Percentiles rank a stretch among this genome's conserved stretches.
Conservation (phyloP, 2,888 invertebrate species). For the Nomada hirtipes region DNA sequence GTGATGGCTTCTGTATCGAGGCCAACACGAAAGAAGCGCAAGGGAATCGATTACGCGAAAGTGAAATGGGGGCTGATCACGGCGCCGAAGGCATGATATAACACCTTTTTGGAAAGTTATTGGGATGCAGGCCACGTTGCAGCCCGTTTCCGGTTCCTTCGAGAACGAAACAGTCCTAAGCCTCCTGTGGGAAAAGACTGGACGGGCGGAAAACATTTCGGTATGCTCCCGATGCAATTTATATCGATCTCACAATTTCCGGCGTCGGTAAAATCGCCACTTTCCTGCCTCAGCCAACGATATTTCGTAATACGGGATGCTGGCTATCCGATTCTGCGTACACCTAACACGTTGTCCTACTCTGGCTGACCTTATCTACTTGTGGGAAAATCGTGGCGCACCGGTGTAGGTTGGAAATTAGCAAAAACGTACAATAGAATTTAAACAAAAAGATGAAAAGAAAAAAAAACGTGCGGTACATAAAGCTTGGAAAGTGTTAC, state of each 20-base stretch:
- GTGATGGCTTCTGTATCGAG: background rate
- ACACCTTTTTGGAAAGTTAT: conserved; percentile 49
- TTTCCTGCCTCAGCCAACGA: conserved; percentile 67
- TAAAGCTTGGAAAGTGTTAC: background rate
- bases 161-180: background rate
- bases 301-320: conserved; percentile 67
- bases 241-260: conserved; percentile 79
- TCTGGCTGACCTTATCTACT: background rate
- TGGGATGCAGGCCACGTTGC: conserved; percentile 2
- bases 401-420: background rate
- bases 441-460: no score
- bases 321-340: conserved; percentile 21
- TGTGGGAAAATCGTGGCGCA: conserved; percentile 32
- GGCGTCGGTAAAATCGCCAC: conserved; percentile 73
- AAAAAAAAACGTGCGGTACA: no score
- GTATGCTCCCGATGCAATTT: conserved; percentile 69
- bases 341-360: background rate
- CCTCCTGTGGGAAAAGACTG: conserved; percentile 59
- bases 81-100: conserved; percentile 14
- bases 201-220: conserved; percentile 63
- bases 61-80: conserved; percentile 7
- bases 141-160: conserved; percentile 57
- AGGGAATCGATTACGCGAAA: conserved; percentile 6
- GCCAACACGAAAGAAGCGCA: background rate
- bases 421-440: no score